Base-by-base conservation (phyloP, 2,888 invertebrate genomes). In the Lasioglossum malachurum region DNA sequence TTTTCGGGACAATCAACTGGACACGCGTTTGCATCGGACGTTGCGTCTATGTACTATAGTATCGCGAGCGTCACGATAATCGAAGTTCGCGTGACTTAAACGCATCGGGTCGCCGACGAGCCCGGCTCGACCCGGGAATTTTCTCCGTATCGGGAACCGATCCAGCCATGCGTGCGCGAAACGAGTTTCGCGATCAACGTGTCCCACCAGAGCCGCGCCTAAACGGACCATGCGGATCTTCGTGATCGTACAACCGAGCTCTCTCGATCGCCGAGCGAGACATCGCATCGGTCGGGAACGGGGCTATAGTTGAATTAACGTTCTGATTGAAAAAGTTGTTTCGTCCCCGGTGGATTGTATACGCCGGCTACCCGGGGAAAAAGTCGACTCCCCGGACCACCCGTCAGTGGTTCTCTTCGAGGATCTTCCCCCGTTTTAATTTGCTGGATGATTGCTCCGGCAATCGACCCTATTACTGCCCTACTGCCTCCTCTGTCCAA, bases 101-200 rank as follows among this genome's bases (percentile, higher is more conserved):
- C 80, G 80, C 75, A 75, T 71, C 74, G 64, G 67, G 31, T n/a
- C 35, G 16, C 57, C 31, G 35, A 31, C 41, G 71, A 16, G 80
- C 38, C 41, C 60, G 31, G 60, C 31, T 27, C 41, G 38, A 35
- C 75, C 31, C 44, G 53, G 53, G 35, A 80, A 75, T 83, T 72
- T 49, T 72, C 71, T 41, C 67, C 64, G 82, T 75, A 83, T 57
- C 76, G 82, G 82, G 76, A 76, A 82, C 83, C 82, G 72, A 76
- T 82, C 23, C 82, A 72, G 72, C 76, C 73, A 76, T 83, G 75
- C 82, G 76, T 82, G 64, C 72, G 49, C 60, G 83, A 76, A 82
- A 83, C 83, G 64, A 76, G 83, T 83, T 83, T 73, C 71, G 44
- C 82, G 76, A 82, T 72, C n/a, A 82, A 53, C 53, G 53, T 53